Base-by-base conservation (phyloP, 2,888 invertebrate species). In the Branchipolynoe longqiensis region DNA sequence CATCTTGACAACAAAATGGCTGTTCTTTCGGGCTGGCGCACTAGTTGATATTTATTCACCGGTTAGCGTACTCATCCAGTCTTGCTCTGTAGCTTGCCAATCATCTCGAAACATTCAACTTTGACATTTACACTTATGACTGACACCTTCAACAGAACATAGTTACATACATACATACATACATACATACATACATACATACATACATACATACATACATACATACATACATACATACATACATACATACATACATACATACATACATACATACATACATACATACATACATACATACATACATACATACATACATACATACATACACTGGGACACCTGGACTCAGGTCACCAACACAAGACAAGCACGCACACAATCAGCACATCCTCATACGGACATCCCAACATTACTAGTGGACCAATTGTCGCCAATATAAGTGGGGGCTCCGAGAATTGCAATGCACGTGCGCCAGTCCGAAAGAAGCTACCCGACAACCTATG, bases 81-180 rank as follows among this genome's bases (percentile, higher is more conserved):
- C n/a, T 78, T 78, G 78, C 78, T 78, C 78, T 78, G 78, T 78
- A 78, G 78, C 78, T 78, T 78, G 78, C 78, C 78, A 78, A 41
- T 48, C 54, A 78, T 78, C 78, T 78, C 22, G 22, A 78, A 31
- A 48, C 41, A 78, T 54, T 31, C 78, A 78, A 31, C 4, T n/a
- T n/a, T n/a, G 48, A 12, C 8, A 48, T 48, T 12, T 48, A 18
- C 48, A 48, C 8, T 12, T 18, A 48, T 48, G 18, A 8, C 48
- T 12, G 48, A 12, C 8, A 8, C 48, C 48, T 12, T 48, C 48
- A 48, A 48, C 48, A 48, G 18, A 48, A 48, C 48, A 48, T 18
- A 48, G 8, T 18, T 18, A 48, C 48, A 48, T 18, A 48, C 48
- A 48, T 48, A 48, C 48, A 48, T 18, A 48, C 48, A 48, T n/a